Base-by-base conservation (phyloP, 2,113 vertebrate genomes). In the Alosa alosa region DNA sequence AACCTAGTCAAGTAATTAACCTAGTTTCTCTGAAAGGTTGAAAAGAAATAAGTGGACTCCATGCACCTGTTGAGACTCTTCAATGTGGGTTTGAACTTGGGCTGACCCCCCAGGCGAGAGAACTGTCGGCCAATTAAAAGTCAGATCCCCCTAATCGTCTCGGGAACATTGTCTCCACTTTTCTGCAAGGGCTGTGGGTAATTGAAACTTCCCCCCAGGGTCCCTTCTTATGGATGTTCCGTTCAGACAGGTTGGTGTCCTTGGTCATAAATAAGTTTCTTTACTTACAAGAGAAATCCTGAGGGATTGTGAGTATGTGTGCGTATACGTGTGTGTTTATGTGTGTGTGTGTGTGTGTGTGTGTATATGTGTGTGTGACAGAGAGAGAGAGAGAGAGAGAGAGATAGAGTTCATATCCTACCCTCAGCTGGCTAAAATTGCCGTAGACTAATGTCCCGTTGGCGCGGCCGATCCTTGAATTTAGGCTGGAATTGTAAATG, bases 71-170 rank as follows among this genome's bases (percentile, higher is more conserved):
- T 75, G 2, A 68, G 50, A 47, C 2, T 78, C 13, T 82, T 49
- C 50, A 78, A 78, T 85, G 55, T 45, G n/a, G 46, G 84, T 78
- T 50, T 47, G 25, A 49, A 84, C 41, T 31, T 41, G 50, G 4
- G n/a, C 41, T 50, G 46, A 75, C 72, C 25, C 47, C 36, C 25
- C 20, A 82, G 4, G 57, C 25, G 41, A 55, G 57, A 41, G 55
- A 44, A 85, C 39, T 72, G 81, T 60, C 39, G 78, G 78, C 45
- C 81, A 83, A 83, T 60, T 85, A 85, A 84, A 81, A 72, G 64
- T 83, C 45, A 87, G 86, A 45, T 78, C 82, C 68, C 17, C 84
- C 44, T 75, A 84, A 82, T 75, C 57, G 36, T 82, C 84, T 36
- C 9, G 81, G n/a, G 50, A 81, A 85, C 50, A 64, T 6, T 83